Percentiles rank a stretch among this genome's conserved stretches.
phyloP scores from a whole-genome alignment of 2,888 invertebrate genomes.

The Platycheirus rosarum region DNA sequence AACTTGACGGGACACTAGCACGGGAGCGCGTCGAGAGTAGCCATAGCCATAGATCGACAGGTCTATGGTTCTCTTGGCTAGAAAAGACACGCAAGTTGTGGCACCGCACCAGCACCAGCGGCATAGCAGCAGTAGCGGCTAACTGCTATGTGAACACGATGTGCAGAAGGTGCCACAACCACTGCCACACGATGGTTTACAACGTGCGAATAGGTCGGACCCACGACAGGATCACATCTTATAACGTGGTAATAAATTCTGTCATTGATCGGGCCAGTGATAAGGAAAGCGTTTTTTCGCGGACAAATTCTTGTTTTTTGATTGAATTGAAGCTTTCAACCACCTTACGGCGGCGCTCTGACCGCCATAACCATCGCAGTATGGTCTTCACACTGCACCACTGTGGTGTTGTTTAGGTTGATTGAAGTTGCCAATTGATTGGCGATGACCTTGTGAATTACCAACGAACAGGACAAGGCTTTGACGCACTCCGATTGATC shows the following conservation, averaged over 20 bases:
- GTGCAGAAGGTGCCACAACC: conserved; percentile 67
- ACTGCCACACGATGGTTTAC: conserved; percentile 71
- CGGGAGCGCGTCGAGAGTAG: conserved; percentile 58
- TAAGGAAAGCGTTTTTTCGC: conserved; percentile 41
- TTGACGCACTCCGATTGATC: conserved; percentile 1
- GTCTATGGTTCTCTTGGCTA: conserved; percentile 57
- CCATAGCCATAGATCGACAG: conserved; percentile 66
- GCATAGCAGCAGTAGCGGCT: conserved; percentile 45
- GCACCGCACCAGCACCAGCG: not conserved
- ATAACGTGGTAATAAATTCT: conserved; percentile 71
- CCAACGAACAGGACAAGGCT: conserved; percentile 35
- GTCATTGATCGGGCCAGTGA: conserved; percentile 68
- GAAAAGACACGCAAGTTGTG: conserved; percentile 66
- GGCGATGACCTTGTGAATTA: conserved; percentile 60
- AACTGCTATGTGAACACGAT: conserved; percentile 53
- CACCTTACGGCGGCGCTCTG: no score
- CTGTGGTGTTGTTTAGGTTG: conserved; percentile 23
- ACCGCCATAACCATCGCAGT: conserved; percentile 27
- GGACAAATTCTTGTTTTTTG: conserved; percentile 31
- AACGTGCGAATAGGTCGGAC: conserved; percentile 72
- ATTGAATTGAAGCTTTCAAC: conserved; percentile 61
- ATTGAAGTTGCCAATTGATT: conserved; percentile 53
- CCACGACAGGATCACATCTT: conserved; percentile 69
- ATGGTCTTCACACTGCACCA: conserved; percentile 4
- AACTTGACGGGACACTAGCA: conserved; percentile 55